Evolutionary conservation across 1,140 invertebrate species (phyloP).

Genomic region (Drosophila bocki): DNA sequence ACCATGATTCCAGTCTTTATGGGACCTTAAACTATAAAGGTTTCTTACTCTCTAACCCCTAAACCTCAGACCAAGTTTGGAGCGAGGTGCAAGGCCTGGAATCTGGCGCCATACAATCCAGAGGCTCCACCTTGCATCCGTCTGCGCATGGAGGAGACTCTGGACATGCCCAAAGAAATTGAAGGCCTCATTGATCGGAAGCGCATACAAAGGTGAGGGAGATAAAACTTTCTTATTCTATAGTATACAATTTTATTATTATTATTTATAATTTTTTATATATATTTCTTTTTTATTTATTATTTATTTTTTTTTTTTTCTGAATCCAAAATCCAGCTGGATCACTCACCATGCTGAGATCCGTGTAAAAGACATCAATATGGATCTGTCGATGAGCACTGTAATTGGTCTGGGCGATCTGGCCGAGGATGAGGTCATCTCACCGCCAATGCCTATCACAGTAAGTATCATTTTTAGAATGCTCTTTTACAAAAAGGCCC

Average conservation of each 20-base stretch:
- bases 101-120: constrained; percentile 87
- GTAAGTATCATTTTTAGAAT: constrained; percentile 85
- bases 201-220: constrained; percentile 80
- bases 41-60: constrained; percentile 8
- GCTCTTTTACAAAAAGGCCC: neutral
- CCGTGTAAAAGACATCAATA: constrained; percentile 88
- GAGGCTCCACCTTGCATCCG: constrained; percentile 86
- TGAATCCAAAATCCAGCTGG: constrained; percentile 68
- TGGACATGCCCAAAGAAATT: constrained; percentile 79
- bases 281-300: no score
- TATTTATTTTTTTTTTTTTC: neutral
- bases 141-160: constrained; percentile 87
- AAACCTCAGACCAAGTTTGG: constrained; percentile 89
- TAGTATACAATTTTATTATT: no score
- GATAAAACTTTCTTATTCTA: no score
- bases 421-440: constrained; percentile 93
- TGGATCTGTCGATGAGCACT: constrained; percentile 92
- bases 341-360: constrained; percentile 87
- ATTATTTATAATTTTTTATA: no score
- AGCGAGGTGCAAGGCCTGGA: constrained; percentile 90
- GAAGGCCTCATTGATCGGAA: constrained; percentile 77
- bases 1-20: neutral
- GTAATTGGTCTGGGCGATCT: constrained; percentile 92
- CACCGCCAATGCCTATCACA: constrained; percentile 91
- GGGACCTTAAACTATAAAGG: neutral